Conservation (phyloP, 2,888 invertebrate genomes). For the Rotaria macrura region DNA sequence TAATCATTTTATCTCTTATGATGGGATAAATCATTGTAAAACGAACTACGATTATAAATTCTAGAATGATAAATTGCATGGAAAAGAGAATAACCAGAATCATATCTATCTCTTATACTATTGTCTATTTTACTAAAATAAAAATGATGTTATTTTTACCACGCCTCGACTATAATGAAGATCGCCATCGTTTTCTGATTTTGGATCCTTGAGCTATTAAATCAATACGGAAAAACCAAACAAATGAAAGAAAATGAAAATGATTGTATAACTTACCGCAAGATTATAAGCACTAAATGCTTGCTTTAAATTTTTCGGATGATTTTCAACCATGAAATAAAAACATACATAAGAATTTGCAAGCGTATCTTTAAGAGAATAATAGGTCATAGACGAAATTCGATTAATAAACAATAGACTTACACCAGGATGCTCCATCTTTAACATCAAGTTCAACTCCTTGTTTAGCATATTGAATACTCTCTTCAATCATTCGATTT, state of each 20-base stretch:
- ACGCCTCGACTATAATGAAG: conserved; percentile 3
- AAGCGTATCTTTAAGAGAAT: conserved; percentile 54
- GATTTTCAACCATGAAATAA: conserved; percentile 58
- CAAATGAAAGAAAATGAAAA: no score
- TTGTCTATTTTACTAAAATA: no score
- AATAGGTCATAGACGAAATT: not conserved
- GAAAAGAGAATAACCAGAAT: no score
- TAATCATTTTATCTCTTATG: no score
- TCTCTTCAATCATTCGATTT: conserved; percentile 59
- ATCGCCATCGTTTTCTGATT: not conserved
- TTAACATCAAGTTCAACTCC: conserved; percentile 66
- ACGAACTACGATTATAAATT: no score
- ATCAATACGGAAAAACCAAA: no score
- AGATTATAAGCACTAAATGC: conserved; percentile 70
- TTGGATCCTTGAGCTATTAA: not conserved
- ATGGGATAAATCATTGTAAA: no score
- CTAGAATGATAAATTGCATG: no score
- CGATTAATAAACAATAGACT: conserved; percentile 35
- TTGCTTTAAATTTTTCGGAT: conserved; percentile 61
- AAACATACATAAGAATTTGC: conserved; percentile 73
- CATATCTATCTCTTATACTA: no score
- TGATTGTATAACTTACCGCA: conserved; percentile 61
- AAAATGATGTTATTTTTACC: not conserved
- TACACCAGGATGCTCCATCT: conserved; percentile 71
- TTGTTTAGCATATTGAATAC: conserved; percentile 68